These are phyloP conservation scores for Brevimyrus niger DNA, from an alignment of 2,113 vertebrate genomes.

Conservation along the genomic window DNA sequence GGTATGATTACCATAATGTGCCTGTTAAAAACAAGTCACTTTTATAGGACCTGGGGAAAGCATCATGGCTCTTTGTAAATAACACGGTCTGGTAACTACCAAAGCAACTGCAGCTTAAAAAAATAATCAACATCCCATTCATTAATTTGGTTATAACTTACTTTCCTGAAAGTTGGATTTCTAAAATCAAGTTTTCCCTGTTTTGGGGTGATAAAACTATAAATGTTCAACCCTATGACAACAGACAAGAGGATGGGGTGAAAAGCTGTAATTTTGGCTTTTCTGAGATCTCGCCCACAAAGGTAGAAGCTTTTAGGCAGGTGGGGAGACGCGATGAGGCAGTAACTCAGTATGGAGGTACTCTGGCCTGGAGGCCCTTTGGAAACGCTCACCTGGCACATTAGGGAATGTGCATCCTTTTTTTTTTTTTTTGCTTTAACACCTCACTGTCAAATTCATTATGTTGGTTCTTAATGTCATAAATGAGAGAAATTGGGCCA, in stretches of 20 bases:
- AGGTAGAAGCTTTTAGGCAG: background rate
- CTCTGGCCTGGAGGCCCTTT: too few relatives aligned
- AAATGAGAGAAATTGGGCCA: background rate
- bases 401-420: background rate
- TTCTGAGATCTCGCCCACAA: background rate
- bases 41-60: background rate
- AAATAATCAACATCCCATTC: background rate
- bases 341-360: background rate
- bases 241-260: background rate
- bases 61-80: background rate
- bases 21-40: background rate
- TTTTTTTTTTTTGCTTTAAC: background rate
- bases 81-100: background rate
- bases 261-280: background rate
- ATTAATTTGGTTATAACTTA: background rate
- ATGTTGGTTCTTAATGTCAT: background rate
- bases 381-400: background rate
- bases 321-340: background rate
- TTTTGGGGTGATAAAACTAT: background rate
- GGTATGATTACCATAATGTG: background rate
- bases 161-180: conserved; percentile 5
- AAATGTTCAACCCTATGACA: background rate
- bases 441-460: background rate
- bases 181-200: background rate
- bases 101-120: background rate